phyloP scores from a whole-genome alignment of 2,888 invertebrate species.

The Epinotia demarniana region DNA sequence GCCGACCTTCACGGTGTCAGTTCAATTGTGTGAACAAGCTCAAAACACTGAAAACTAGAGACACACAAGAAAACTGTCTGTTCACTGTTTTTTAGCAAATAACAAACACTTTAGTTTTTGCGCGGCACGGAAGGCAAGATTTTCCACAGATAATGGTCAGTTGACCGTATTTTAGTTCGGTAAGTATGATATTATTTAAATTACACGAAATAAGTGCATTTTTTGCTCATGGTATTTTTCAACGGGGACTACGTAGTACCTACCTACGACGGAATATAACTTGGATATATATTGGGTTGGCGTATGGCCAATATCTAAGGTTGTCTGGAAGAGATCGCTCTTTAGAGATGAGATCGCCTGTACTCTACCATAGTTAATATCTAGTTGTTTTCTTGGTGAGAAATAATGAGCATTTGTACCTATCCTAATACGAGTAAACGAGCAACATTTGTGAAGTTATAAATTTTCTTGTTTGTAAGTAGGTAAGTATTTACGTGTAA shows the following conservation, averaged over 20 bases:
- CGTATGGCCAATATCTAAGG: too few species aligned
- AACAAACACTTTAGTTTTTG: constrained; percentile 40
- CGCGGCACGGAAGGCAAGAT: constrained; percentile 35
- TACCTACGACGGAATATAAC: background rate
- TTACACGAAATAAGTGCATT: constrained; percentile 12
- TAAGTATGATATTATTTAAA: constrained; percentile 22
- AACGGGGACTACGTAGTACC: background rate
- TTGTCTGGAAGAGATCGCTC: too few species aligned
- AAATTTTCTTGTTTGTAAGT: too few species aligned
- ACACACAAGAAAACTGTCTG: constrained; percentile 40
- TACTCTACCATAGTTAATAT: too few species aligned
- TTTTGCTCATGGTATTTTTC: background rate
- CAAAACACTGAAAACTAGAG: constrained; percentile 18
- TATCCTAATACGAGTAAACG: too few species aligned
- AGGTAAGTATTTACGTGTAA: too few species aligned
- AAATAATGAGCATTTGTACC: too few species aligned
- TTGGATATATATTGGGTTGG: background rate
- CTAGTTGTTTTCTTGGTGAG: too few species aligned
- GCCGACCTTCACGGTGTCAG: constrained; percentile 52
- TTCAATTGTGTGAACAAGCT: constrained; percentile 47
- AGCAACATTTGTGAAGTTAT: too few species aligned
- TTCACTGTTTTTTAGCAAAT: constrained; percentile 39
- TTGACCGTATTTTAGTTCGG: constrained; percentile 15
- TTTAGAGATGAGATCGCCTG: too few species aligned
- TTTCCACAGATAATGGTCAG: constrained; percentile 30